These are phyloP conservation scores for Agrochola litura DNA, from an alignment of 2,888 invertebrate species.

Conservation along the genomic window DNA sequence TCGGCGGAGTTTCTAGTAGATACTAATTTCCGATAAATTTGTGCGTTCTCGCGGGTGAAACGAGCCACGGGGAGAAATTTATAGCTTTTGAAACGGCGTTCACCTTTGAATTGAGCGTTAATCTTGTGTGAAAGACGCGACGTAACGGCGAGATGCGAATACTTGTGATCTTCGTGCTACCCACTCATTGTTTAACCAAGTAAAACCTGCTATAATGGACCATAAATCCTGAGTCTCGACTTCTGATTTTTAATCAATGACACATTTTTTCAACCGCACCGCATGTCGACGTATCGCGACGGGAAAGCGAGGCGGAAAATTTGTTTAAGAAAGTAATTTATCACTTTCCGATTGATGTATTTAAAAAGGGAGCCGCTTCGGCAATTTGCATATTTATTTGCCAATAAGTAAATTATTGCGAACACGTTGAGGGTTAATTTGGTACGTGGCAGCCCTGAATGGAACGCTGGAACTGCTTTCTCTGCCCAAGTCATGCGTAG, in stretches of 20 bases:
- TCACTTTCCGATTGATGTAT: constrained; percentile 64
- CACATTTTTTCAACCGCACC: constrained; percentile 51
- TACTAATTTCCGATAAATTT: constrained; percentile 89
- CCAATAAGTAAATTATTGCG: constrained; percentile 60
- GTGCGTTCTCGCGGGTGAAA: constrained; percentile 86
- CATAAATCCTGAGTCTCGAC: constrained; percentile 35
- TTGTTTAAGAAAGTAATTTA: constrained; percentile 69
- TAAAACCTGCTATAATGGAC: constrained; percentile 33
- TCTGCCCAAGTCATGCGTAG: constrained; percentile 81
- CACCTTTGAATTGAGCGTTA: constrained; percentile 88
- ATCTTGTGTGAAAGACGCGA: constrained; percentile 87
- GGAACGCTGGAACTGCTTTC: constrained; percentile 82
- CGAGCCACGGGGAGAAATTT: constrained; percentile 85
- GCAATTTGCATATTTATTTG: constrained; percentile 67
- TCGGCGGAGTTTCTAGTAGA: constrained; percentile 78
- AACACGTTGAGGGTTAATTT: constrained; percentile 71
- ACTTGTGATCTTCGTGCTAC: constrained; percentile 69
- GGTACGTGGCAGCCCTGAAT: constrained; percentile 74
- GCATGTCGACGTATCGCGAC: constrained; percentile 54
- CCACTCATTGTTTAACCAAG: constrained; percentile 58
- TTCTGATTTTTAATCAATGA: constrained; percentile 52
- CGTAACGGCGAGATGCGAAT: constrained; percentile 75
- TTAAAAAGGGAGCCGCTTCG: constrained; percentile 54
- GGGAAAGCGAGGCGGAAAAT: constrained; percentile 58
- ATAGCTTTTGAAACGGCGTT: constrained; percentile 86